A percentile compares a stretch with the other conserved stretches of the same genome.
These are phyloP conservation scores for Acestrorhynchus altus DNA, from an alignment of 2,797 vertebrate genomes.

Conservation along the genomic window DNA sequence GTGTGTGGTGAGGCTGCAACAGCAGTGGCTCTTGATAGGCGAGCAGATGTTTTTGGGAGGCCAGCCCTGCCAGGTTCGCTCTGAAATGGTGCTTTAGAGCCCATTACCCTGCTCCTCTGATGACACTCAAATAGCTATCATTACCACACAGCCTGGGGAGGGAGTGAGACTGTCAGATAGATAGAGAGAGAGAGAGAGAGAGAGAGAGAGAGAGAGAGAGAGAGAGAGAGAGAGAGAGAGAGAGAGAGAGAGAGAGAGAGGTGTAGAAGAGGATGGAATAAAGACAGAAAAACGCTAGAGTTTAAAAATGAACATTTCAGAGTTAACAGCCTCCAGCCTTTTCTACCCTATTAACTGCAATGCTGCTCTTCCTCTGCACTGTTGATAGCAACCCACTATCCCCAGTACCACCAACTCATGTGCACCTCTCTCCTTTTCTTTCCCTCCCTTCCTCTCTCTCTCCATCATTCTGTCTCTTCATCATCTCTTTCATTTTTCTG, in stretches of 20 bases:
- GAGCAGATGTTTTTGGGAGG: slow-evolving; percentile 80
- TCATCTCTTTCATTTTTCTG: slow-evolving; percentile 50
- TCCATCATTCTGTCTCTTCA: slow-evolving; percentile 47
- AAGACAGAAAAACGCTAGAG: slow-evolving; percentile 52
- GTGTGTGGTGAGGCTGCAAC: slow-evolving; percentile 64
- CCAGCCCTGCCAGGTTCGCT: slow-evolving; percentile 80
- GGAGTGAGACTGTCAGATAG: slow-evolving; percentile 68
- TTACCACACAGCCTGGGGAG: slow-evolving; percentile 72
- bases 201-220: slow-evolving; percentile 36
- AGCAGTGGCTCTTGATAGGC: slow-evolving; percentile 76
- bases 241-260: slow-evolving; percentile 49
- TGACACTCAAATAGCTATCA: slow-evolving; percentile 88
- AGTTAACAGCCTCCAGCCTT: slow-evolving; percentile 84
- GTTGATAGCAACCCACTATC: slow-evolving; percentile 72
- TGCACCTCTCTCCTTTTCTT: slow-evolving; percentile 33
- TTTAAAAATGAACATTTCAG: slow-evolving; percentile 84
- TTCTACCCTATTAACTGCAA: slow-evolving; percentile 86
- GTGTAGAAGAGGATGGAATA: slow-evolving; percentile 52
- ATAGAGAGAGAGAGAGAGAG: slow-evolving; percentile 47
- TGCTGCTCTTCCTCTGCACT: slow-evolving; percentile 81
- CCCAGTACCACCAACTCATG: slow-evolving; percentile 58
- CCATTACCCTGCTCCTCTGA: slow-evolving; percentile 84
- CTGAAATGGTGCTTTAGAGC: slow-evolving; percentile 83
- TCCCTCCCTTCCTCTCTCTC: slow-evolving; percentile 38
- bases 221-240: slow-evolving; percentile 55